A percentile compares a stretch with the other conserved stretches of the same genome.
These are phyloP conservation scores for Chitala chitala DNA, from an alignment of 2,113 vertebrate genomes.

Conservation along the genomic window DNA sequence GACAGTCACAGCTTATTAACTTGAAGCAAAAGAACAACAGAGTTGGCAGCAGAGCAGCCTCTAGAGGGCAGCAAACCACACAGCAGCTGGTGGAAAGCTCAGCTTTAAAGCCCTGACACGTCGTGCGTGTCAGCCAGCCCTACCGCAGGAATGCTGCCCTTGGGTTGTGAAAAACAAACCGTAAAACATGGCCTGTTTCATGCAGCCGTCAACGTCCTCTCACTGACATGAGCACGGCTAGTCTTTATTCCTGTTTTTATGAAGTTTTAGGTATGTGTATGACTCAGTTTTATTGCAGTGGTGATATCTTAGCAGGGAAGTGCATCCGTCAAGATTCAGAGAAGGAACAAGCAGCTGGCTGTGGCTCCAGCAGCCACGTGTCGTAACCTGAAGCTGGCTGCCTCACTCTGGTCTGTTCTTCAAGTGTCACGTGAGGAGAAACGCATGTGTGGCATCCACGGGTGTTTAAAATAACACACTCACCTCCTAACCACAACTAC, in stretches of 20 bases:
- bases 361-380: not conserved
- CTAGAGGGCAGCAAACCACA: slow-evolving; percentile 27
- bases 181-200: slow-evolving; percentile 9
- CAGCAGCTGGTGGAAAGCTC: not conserved
- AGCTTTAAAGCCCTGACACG: slow-evolving; percentile 29
- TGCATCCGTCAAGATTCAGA: no score
- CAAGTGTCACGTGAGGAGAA: not conserved
- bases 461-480: not conserved
- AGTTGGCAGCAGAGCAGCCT: slow-evolving; percentile 16
- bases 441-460: not conserved
- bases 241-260: not conserved
- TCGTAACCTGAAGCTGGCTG: not conserved
- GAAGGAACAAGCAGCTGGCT: no score
- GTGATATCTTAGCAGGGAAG: no score
- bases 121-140: not conserved
- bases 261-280: not conserved
- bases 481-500: not conserved
- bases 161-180: not conserved
- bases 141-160: slow-evolving; percentile 25
- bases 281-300: not conserved
- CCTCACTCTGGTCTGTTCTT: not conserved
- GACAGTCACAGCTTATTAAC: not conserved
- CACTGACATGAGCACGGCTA: slow-evolving; percentile 1
- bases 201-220: not conserved
- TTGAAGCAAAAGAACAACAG: not conserved